Percentiles rank a stretch among this genome's conserved stretches.
Evolutionary conservation across 1,140 invertebrate genomes (phyloP).

Genomic region (Mya arenaria): DNA sequence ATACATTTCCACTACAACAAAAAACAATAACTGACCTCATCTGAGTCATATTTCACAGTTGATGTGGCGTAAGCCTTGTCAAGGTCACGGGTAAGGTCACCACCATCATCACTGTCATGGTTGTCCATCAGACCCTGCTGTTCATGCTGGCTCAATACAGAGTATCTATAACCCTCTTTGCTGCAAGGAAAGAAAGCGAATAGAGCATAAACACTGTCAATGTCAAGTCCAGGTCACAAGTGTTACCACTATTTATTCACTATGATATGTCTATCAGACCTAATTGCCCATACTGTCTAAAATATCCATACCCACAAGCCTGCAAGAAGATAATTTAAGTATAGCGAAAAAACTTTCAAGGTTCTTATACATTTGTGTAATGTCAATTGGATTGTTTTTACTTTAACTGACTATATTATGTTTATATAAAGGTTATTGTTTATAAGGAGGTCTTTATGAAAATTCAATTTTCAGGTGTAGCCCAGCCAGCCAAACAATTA

Average conservation of each 20-base stretch:
- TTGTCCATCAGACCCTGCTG: constrained; percentile 9
- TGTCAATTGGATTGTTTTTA: too few species aligned
- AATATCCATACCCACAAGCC: neutral
- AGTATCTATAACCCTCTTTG: constrained; percentile 45
- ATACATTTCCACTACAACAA: neutral
- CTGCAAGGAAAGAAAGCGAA: constrained; percentile 1
- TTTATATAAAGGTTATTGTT: too few species aligned
- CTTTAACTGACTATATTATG: too few species aligned
- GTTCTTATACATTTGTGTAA: neutral
- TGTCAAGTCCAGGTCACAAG: neutral
- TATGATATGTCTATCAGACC: neutral
- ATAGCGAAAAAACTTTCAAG: neutral
- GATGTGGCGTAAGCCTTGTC: constrained; percentile 32
- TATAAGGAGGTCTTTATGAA: too few species aligned
- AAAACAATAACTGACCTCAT: constrained; percentile 33
- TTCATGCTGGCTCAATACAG: constrained; percentile 31
- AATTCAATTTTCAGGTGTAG: too few species aligned
- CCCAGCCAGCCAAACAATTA: too few species aligned
- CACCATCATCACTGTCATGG: constrained; percentile 35
- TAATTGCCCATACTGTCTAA: neutral
- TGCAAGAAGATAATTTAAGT: neutral
- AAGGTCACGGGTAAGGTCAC: constrained; percentile 16
- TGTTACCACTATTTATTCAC: neutral
- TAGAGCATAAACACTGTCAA: neutral
- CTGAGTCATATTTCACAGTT: constrained; percentile 46